Evolutionary conservation across 2,888 invertebrate genomes (phyloP), one percentile per base, ranked within the genome.

Genomic region (Parnassius orleans): DNA sequence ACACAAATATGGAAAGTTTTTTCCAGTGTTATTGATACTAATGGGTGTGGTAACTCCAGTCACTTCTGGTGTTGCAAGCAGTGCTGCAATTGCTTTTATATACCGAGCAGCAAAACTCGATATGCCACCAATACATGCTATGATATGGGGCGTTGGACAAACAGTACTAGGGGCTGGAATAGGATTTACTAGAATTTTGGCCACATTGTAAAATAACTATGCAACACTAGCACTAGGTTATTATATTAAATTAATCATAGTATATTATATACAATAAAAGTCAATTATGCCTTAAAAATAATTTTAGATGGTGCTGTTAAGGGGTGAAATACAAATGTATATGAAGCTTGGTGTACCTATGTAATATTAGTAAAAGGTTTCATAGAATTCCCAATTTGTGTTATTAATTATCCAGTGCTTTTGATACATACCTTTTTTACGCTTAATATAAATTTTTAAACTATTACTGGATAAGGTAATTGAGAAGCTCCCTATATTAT

Each of bases 101-200:
- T 98, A 98, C 88, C 93, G 96, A 75, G 97, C 98, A 67, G 96
- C 98, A 59, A 95, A 95, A 83, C 93, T 97, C 80, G 94, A 95
- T 75, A 98, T 98, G 98, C 95, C 95, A 65, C 96, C 97, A 51
- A 93, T 98, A 65, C 97, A 98, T 86, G 98, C 98, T 60, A 94
- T 98, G 88, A 93, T 98, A 71, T 98, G 98, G 97, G 98, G 98
- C 62, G 95, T 98, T 59, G 98, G 98, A 68, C 98, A 98, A 89
- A 98, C 98, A 60, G 93, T 97, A 67, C 90, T 97, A 53, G 96
- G 97, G 56, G 96, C 96, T 69, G 96, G 97, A 72, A 95, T 98
- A 76, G 98, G 98, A 64, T 98, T 98, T 82, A 97, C 98, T 66
- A 94, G 98, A 81, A 97, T 98, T 73, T 92, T 98, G 76, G 98